Evolutionary conservation across 2,888 invertebrate species (phyloP), one percentile per base, ranked within the genome.

Genomic region (Celastrina argiolus): DNA sequence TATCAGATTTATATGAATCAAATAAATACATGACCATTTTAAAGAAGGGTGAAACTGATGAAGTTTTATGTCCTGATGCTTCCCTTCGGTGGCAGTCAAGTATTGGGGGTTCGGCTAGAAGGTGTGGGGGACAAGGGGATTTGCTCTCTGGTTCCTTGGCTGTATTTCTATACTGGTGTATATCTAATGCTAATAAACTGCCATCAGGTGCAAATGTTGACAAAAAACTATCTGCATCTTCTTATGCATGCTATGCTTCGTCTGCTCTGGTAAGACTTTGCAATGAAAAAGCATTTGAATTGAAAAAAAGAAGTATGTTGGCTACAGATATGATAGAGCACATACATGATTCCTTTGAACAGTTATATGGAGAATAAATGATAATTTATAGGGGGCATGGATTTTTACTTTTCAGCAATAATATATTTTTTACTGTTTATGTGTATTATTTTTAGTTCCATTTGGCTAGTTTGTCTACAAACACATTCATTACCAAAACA

Each of bases 101-200:
- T 51, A 79, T 84, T n/a, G 94, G 94, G 56, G 98, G 99, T 1
- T 97, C 97, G 22, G 95, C 95, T 0, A 92, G 99, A 69, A 92
- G 99, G 63, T 99, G 99, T 86, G 99, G 99, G 6, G 99, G 99
- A 0, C 99, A 99, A 86, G 99, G 99, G 0, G 99, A 99, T 82
- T 81, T 99, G 26, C 85, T 99, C 5, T 94, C 97, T 58, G 99
- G 99, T 5, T 92, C 96, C 0, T 87, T 98, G 74, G 95, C 97
- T 2, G 94, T 95, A 45, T 97, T 99, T 82, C 92, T 95, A 72
- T 93, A 94, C 80, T 99, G 99, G 99, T 94, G 94, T 0, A 78
- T 94, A 69, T 68, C 68, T 16, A 81, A 81, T 71, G 72, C 72
- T 67, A 73, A 82, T 22, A 81, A 82, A 67, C 72, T 83, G 63